A percentile compares a stretch with the other conserved stretches of the same genome.
Evolutionary conservation across 2,888 invertebrate genomes (phyloP).

Genomic region (Ectemnius continuus): DNA sequence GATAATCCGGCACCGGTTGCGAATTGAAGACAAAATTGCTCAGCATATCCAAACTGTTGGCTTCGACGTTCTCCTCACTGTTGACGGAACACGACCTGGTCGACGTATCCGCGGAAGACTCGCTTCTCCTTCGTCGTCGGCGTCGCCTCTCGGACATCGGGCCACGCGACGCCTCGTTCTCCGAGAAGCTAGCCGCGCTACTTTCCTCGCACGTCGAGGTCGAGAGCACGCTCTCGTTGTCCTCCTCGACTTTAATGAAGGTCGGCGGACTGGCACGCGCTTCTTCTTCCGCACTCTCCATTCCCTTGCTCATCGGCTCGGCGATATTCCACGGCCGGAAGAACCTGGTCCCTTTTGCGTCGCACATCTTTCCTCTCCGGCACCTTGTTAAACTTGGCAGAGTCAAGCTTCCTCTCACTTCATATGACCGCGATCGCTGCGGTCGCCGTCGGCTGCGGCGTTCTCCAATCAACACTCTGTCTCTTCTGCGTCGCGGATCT

Average conservation of each 20-base stretch:
- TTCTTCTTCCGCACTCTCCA: neutral
- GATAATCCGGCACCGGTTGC: neutral
- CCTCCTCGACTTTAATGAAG: slow-evolving; percentile 31
- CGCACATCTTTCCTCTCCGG: slow-evolving; percentile 23
- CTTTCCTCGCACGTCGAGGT: slow-evolving; percentile 18
- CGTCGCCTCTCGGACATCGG: neutral
- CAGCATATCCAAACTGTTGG: slow-evolving; percentile 41
- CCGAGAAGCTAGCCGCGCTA: slow-evolving; percentile 12
- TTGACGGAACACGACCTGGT: slow-evolving; percentile 39
- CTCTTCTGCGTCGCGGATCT: slow-evolving; percentile 3
- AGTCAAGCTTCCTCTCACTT: no score
- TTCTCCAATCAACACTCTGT: neutral
- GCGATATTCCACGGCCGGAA: slow-evolving; percentile 67
- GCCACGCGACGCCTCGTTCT: neutral
- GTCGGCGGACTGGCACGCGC: neutral
- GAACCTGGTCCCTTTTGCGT: slow-evolving; percentile 31
- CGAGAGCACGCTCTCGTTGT: slow-evolving; percentile 18
- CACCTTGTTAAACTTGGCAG: neutral
- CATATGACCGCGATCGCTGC: no score
- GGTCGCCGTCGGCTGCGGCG: neutral
- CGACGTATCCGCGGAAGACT: slow-evolving; percentile 11
- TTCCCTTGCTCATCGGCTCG: neutral
- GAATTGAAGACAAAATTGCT: slow-evolving; percentile 49
- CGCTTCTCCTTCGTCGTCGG: slow-evolving; percentile 13
- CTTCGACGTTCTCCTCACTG: slow-evolving; percentile 34